A percentile compares a stretch with the other conserved stretches of the same genome.
These are phyloP conservation scores for Petrocephalus zakoni DNA, from an alignment of 2,113 vertebrate species.

Conservation along the genomic window DNA sequence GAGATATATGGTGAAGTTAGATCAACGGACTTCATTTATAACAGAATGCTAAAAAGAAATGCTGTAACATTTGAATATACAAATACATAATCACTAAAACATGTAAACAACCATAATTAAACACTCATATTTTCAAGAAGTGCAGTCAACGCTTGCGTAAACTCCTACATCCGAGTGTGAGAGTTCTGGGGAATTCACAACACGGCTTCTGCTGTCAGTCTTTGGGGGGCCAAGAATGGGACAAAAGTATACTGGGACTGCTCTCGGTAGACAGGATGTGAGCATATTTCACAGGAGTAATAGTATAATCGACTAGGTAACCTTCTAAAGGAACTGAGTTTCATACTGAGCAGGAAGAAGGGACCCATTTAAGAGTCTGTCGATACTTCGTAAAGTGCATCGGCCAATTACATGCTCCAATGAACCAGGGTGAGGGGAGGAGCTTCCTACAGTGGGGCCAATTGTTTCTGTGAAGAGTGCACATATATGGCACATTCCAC, in stretches of 20 bases:
- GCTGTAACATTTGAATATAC: conserved; percentile 14
- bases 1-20: conserved; percentile 11
- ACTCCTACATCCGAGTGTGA: neutral
- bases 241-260: neutral
- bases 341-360: neutral
- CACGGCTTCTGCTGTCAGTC: neutral
- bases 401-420: conserved; percentile 28
- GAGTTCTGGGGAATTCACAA: neutral
- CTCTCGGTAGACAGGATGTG: neutral
- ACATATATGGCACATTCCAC: neutral
- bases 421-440: neutral
- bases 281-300: neutral
- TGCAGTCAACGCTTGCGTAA: conserved; percentile 18
- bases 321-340: neutral
- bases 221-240: neutral
- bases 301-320: neutral
- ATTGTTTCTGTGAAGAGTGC: conserved; percentile 11
- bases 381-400: conserved; percentile 38
- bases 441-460: neutral
- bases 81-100: conserved; percentile 18
- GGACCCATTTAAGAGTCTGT: neutral
- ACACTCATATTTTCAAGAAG: conserved; percentile 15
- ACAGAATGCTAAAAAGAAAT: conserved; percentile 14
- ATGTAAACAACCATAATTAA: conserved; percentile 18
- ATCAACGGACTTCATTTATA: conserved; percentile 14